These are phyloP conservation scores for Hipparchia semele DNA, from an alignment of 2,888 invertebrate species.

Conservation along the genomic window DNA sequence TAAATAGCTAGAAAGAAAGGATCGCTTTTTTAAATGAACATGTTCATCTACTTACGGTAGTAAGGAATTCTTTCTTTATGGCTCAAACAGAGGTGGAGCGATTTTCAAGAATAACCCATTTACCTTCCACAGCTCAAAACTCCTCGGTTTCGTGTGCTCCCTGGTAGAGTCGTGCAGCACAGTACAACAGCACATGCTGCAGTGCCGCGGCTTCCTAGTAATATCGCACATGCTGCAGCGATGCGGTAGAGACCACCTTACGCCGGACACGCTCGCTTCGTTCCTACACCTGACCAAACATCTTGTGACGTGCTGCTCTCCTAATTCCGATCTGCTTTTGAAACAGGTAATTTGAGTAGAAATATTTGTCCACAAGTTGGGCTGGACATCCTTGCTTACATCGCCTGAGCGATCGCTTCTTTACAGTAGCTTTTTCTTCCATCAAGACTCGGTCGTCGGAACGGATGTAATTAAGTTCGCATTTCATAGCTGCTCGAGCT, in stretches of 20 bases:
- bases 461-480: not conserved
- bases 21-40: too few species aligned
- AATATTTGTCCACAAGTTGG: not conserved
- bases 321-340: constrained; percentile 94
- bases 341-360: constrained; percentile 88
- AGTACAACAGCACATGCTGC: constrained; percentile 99
- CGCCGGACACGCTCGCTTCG: constrained; percentile 95
- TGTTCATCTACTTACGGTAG: too few species aligned
- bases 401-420: not conserved
- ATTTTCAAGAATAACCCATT: not conserved
- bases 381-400: not conserved
- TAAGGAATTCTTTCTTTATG: too few species aligned
- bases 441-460: too few species aligned
- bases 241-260: constrained; percentile 96
- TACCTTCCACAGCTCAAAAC: constrained; percentile 89
- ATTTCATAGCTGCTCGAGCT: not conserved
- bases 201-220: constrained; percentile 98
- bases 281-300: constrained; percentile 96
- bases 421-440: not conserved
- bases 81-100: too few species aligned
- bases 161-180: constrained; percentile 98
- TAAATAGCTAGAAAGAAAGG: too few species aligned
- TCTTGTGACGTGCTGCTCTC: constrained; percentile 95
- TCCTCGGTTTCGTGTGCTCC: constrained; percentile 98
- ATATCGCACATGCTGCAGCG: constrained; percentile 98